Base-by-base conservation (phyloP, 2,113 vertebrate genomes). In the Leptodactylus fuscus region DNA sequence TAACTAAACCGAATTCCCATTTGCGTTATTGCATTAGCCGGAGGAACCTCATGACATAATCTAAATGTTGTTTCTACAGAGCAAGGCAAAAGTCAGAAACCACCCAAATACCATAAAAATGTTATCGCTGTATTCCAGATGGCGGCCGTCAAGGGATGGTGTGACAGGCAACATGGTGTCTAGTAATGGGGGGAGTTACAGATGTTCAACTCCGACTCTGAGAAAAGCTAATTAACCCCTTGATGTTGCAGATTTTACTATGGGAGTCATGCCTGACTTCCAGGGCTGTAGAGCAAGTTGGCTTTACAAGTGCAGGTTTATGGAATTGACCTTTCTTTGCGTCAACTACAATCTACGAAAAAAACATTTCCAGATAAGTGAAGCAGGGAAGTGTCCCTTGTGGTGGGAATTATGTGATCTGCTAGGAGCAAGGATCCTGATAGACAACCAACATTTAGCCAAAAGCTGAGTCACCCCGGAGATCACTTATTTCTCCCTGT, bases 1-100 rank as follows among this genome's bases (percentile, higher is more conserved):
- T 65, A 65, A 32, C 60, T 65, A 65, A 65, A 65, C 27, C 6
- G 15, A 65, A 65, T 65, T 65, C 60, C 27, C 60, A 65, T 65
- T 65, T 65, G 27, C 15, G 6, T 65, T 65, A 65, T 65, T 65
- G 6, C 60, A 65, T 65, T 65, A 65, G 27, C 6, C 16, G 27
- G 60, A 65, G 60, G 60, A 65, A 65, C 60, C 60, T 65, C 60
- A 16, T 65, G 13, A 65, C 29, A 32, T 32, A 32, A 65, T 65
- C 13, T 29, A 32, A 65, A 65, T 16, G 32, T 32, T 65, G 60
- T 32, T 65, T 65, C 60, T 65, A 32, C 11, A 32, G n/a, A n/a
- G 3, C 13, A 12, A n/a, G 4, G 24, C 58, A 60, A 32, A 65
- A 65, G 60, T 32, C 13, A 32, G 15, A 65, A 65, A 65, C 32